Evolutionary conservation across 2,113 vertebrate species (phyloP).

Genomic region (Tachysurus vachellii): DNA sequence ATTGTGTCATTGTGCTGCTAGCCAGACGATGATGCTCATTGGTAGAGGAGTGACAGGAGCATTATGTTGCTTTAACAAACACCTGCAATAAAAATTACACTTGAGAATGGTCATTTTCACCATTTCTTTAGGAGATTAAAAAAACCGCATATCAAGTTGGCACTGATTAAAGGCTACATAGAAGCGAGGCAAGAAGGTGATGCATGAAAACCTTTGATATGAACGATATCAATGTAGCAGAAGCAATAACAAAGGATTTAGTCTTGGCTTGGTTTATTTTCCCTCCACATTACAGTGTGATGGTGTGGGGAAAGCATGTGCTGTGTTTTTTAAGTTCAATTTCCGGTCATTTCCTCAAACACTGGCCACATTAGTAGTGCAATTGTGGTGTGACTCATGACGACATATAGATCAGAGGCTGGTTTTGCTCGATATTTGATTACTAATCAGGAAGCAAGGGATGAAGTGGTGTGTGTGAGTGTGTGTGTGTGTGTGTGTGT

Average conservation of each 20-base stretch:
- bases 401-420: constrained; percentile 34
- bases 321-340: constrained; percentile 22
- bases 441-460: constrained; percentile 21
- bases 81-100: constrained; percentile 15
- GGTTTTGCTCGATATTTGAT: constrained; percentile 35
- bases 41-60: constrained; percentile 22
- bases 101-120: constrained; percentile 24
- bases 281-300: not conserved
- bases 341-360: constrained; percentile 33
- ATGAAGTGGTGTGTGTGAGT: not conserved
- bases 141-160: not conserved
- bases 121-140: constrained; percentile 1
- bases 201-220: constrained; percentile 4
- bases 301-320: not conserved
- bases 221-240: constrained; percentile 4
- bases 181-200: constrained; percentile 16
- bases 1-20: constrained; percentile 30
- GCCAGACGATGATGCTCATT: constrained; percentile 30
- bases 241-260: not conserved
- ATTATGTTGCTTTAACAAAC: constrained; percentile 21
- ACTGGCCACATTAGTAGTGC: constrained; percentile 31
- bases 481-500: not conserved
- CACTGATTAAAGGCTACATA: constrained; percentile 1
- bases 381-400: constrained; percentile 41
- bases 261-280: constrained; percentile 3